Conservation (phyloP, 2,888 invertebrate genomes). For the Caenorhabditis parvicauda region DNA sequence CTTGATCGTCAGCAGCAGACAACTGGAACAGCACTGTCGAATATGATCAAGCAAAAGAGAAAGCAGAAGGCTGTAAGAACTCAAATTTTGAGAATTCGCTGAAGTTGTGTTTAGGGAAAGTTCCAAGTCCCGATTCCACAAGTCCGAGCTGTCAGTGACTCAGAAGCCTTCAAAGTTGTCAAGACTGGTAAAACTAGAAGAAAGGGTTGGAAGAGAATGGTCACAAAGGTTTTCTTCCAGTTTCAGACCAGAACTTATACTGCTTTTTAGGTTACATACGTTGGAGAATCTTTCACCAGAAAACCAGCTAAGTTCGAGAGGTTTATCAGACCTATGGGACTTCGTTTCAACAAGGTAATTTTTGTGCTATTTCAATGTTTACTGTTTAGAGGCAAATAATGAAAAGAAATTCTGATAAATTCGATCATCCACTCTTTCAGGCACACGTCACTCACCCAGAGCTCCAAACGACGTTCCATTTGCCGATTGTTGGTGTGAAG, state of each 20-base stretch:
- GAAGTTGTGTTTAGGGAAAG: constrained; percentile 73
- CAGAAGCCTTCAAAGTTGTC: constrained; percentile 83
- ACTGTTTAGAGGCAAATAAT: background rate
- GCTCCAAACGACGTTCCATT: constrained; percentile 90
- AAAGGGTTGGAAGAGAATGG: constrained; percentile 99
- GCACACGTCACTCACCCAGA: constrained; percentile 99
- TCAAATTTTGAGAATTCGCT: background rate
- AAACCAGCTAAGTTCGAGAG: constrained; percentile 99
- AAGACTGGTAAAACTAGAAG: constrained; percentile 61
- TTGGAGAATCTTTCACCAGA: constrained; percentile 94
- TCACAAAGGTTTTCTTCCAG: constrained; percentile 83
- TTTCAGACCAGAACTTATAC: background rate
- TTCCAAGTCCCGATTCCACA: constrained; percentile 99
- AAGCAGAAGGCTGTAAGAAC: constrained; percentile 84
- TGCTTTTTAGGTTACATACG: constrained; percentile 69
- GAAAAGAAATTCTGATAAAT: background rate
- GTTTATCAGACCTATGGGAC: constrained; percentile 90
- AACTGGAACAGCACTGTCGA: constrained; percentile 89
- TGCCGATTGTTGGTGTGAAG: constrained; percentile 97
- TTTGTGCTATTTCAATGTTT: background rate
- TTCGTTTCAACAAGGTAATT: constrained; percentile 57
- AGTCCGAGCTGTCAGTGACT: constrained; percentile 91
- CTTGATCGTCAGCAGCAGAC: constrained; percentile 92
- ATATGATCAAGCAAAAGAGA: constrained; percentile 98
- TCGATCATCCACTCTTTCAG: constrained; percentile 62